phyloP scores from a whole-genome alignment of 2,797 vertebrate species.

The Gouania willdenowi region DNA sequence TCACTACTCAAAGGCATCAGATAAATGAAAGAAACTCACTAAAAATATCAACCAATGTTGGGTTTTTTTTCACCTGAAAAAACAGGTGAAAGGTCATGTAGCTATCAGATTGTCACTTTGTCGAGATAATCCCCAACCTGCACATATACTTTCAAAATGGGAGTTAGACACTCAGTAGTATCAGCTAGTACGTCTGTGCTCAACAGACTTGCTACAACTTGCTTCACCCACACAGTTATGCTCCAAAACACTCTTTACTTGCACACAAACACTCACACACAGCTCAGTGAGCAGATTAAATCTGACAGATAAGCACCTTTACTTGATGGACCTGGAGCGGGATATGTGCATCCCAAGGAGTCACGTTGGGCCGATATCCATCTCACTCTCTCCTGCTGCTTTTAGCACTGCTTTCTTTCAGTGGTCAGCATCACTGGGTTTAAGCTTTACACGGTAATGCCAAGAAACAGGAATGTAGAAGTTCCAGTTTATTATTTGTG shows the following conservation, averaged over 20 bases:
- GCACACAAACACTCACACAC: conserved; percentile 14
- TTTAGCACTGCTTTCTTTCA: conserved; percentile 17
- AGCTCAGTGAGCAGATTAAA: conserved; percentile 44
- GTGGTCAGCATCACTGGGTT: not conserved
- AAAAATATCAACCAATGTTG: conserved; percentile 1
- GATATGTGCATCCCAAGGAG: conserved; percentile 48
- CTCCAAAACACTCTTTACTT: conserved; percentile 14
- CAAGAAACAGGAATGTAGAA: too few relatives aligned
- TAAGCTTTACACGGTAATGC: conserved; percentile 11
- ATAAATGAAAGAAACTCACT: conserved; percentile 1
- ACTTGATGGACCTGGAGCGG: conserved; percentile 41
- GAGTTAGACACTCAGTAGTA: conserved; percentile 21
- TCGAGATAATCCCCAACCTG: conserved; percentile 20
- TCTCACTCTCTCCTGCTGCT: conserved; percentile 33
- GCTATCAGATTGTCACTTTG: conserved; percentile 16
- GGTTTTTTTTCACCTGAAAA: conserved; percentile 13
- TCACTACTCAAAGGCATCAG: conserved; percentile 21
- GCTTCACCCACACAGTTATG: conserved; percentile 11
- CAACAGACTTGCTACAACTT: conserved; percentile 45
- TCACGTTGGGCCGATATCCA: conserved; percentile 39
- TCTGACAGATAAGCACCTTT: conserved; percentile 55
- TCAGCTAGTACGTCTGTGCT: conserved; percentile 9
- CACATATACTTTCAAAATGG: too few relatives aligned
- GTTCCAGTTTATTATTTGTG: too few relatives aligned
- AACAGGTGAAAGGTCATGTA: conserved; percentile 7